These are phyloP conservation scores for Coreius guichenoti DNA, from an alignment of 2,797 vertebrate genomes.

Conservation along the genomic window DNA sequence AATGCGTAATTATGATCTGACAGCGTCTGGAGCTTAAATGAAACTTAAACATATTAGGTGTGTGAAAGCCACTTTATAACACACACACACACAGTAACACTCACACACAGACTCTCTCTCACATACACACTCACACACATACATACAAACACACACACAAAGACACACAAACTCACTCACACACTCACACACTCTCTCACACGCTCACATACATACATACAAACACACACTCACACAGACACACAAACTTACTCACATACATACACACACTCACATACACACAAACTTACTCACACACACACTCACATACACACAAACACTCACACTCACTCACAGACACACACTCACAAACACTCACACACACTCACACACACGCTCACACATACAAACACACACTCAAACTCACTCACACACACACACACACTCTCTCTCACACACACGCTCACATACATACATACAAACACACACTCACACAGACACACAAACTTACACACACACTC, in stretches of 20 bases:
- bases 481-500: constrained; percentile 36
- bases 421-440: too few relatives aligned
- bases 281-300: not conserved
- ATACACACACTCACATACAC: constrained; percentile 10
- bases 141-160: constrained; percentile 52
- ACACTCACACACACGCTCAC: too few relatives aligned
- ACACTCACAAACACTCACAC: too few relatives aligned
- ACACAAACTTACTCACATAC: not conserved
- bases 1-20: not conserved
- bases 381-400: too few relatives aligned
- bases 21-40: not conserved
- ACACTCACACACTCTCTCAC: constrained; percentile 56
- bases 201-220: too few relatives aligned
- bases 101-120: not conserved
- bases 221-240: not conserved
- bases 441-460: too few relatives aligned
- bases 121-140: not conserved
- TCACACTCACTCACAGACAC: not conserved
- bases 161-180: constrained; percentile 12
- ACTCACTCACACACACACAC: too few relatives aligned
- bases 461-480: too few relatives aligned
- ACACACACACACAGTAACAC: constrained; percentile 13
- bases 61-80: constrained; percentile 22
- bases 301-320: too few relatives aligned
- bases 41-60: not conserved